These are phyloP conservation scores for Lasiurus cinereus DNA, from an alignment of 2,113 vertebrate species.

Conservation along the genomic window DNA sequence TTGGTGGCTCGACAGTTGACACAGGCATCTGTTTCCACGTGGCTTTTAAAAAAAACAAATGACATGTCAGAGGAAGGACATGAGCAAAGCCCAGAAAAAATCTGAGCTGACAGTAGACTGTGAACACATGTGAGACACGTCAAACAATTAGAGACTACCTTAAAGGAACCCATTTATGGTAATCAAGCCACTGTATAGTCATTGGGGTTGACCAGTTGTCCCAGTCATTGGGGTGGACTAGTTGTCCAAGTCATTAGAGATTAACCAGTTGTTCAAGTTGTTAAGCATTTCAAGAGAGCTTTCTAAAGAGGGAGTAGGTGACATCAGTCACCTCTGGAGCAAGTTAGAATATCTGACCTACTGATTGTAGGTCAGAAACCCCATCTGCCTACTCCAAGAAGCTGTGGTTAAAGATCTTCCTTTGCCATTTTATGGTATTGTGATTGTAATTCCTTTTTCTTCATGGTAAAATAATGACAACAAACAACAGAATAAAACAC, in stretches of 20 bases:
- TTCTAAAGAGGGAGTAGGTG: neutral
- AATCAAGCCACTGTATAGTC: constrained; percentile 10
- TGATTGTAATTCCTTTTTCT: constrained; percentile 47
- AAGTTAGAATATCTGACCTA: neutral
- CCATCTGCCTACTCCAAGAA: neutral
- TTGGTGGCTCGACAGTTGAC: neutral
- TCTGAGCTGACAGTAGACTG: neutral
- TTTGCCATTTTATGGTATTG: neutral
- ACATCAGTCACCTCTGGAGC: neutral
- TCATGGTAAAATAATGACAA: neutral
- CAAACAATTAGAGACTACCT: neutral
- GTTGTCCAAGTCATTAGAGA: too few relatives aligned
- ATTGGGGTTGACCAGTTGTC: too few relatives aligned
- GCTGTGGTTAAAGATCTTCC: constrained; percentile 3
- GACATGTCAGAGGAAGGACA: neutral
- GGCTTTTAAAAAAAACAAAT: neutral
- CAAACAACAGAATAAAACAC: neutral
- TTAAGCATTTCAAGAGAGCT: neutral
- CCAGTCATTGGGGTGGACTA: too few relatives aligned
- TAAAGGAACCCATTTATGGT: neutral
- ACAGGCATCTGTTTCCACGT: neutral
- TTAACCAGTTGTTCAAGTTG: neutral
- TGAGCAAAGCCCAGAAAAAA: neutral
- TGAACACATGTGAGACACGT: neutral
- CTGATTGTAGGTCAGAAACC: neutral